phyloP scores from a whole-genome alignment of 2,113 vertebrate genomes.

The Oceanodroma tethys region DNA sequence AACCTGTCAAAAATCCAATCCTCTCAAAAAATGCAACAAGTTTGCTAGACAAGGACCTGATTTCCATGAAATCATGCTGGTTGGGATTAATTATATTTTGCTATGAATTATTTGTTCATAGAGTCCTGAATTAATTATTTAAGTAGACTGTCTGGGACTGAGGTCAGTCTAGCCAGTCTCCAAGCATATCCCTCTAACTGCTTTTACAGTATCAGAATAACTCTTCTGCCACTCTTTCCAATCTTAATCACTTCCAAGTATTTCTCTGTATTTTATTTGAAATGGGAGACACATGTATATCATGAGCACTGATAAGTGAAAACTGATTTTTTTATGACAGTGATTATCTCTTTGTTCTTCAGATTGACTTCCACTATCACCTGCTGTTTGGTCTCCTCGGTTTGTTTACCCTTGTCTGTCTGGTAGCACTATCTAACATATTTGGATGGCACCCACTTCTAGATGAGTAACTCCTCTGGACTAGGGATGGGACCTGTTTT shows the following conservation, averaged over 20 bases:
- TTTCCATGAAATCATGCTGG: background rate
- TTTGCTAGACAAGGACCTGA: background rate
- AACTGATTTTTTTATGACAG: background rate
- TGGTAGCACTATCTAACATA: background rate
- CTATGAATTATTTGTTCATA: conserved; percentile 44
- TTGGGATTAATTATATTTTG: conserved; percentile 38
- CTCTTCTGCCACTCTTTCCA: background rate
- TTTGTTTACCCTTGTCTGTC: background rate
- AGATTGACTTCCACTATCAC: background rate
- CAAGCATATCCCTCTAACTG: background rate
- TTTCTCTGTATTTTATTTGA: background rate
- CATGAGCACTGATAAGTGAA: background rate
- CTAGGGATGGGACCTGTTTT: background rate
- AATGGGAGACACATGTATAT: background rate
- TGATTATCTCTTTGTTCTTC: background rate
- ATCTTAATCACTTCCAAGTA: background rate
- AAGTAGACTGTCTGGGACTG: conserved; percentile 36
- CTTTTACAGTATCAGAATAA: background rate
- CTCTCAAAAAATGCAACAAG: background rate
- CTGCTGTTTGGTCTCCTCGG: background rate
- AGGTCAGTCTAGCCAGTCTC: conserved; percentile 44
- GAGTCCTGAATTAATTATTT: conserved; percentile 50
- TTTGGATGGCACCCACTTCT: background rate
- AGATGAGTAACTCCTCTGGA: background rate
- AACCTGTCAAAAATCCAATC: background rate